Base-by-base conservation (phyloP, 2,888 invertebrate species). In the Protodeltote pygarga region DNA sequence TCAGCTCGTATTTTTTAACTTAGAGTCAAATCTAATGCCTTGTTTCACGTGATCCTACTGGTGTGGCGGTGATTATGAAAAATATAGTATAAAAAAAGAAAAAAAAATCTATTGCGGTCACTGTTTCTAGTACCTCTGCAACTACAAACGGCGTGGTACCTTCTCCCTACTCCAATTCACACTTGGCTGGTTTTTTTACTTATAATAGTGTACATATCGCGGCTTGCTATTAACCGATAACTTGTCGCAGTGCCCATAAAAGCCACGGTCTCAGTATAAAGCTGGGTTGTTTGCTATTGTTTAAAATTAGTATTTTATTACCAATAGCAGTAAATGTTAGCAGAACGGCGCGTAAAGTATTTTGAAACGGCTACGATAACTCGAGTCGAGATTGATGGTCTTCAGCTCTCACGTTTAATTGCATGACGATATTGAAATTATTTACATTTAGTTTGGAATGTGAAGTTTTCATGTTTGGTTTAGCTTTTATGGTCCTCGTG, bases 281-380 rank as follows among this genome's bases (percentile, higher is more conserved):
- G 5, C 3, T 1, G n/a, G 10, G n/a, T 24, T 48, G 51, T 51
- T 44, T 40, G 20, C 45, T 35, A 32, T 53, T 49, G 45, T 54
- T 50, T 41, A 41, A 59, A 64, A 50, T 47, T 19, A 23, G 38
- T 33, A 33, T 59, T 64, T 46, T 49, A 64, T 64, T 11, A 25
- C 15, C 29, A 8, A 35, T 39, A 29, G 28, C 17, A 21, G 24
- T 44, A 31, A 58, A 34, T 14, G 23, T 35, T 50, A 21, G n/a
- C 17, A 14, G 24, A 24, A 21, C 20, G 17, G 14, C 14, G 13
- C 31, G 16, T 58, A 24, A 27, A 44, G 34, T 35, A 32, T 40
- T 58, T 40, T 19, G 32, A 27, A 44, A 13, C 8, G 27, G 10
- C 32, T 20, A n/a, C 42, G 5, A n/a, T 27, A 23, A 15, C 38